Evolutionary conservation across 2,888 invertebrate genomes (phyloP), one percentile per base, ranked within the genome.

Genomic region (Entomobrya proxima): DNA sequence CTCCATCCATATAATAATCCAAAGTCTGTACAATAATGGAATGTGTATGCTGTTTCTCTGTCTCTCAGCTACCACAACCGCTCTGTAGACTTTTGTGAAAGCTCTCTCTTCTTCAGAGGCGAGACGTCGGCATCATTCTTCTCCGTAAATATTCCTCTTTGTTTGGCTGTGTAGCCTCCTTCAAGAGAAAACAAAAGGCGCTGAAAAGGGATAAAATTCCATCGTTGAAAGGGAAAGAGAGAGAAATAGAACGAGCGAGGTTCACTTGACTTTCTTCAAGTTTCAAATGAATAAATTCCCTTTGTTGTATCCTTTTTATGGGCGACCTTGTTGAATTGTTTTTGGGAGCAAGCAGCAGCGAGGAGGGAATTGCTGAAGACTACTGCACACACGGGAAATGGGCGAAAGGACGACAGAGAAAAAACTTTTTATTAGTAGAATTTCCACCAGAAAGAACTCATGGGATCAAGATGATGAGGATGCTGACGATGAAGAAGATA

Each of bases 231-330:
- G 30, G 15, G 24, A 15, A 40, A 35, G 64, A 52, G 35, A 32
- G 21, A 18, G 15, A 69, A 27, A 44, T 24, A 44, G 52, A 50
- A 61, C 24, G 35, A 40, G 44, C 7, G 7, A 55, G 55, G 15
- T 37, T 55, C n/a, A 55, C 21, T 75, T 35, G 52, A 52, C 55
- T 52, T 75, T 52, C 52, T 75, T 72, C 35, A 55, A 75, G 37
- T 75, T 75, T 75, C 75, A 75, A 55, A 52, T 55, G 52, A 75
- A 75, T 75, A 55, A n/a, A 75, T 75, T 75, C 35, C 37, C n/a
- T 74, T 75, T 75, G 52, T 75, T 75, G 75, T 52, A 52, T 32
- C 35, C 74, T 72, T 50, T 75, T 52, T 75, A 52, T 75, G 52
- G 75, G 15, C 35, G 35, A 75, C 75, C 75, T 75, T 75, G 35